phyloP scores from a whole-genome alignment of 2,888 invertebrate species.

The Anthoptus insignis region DNA sequence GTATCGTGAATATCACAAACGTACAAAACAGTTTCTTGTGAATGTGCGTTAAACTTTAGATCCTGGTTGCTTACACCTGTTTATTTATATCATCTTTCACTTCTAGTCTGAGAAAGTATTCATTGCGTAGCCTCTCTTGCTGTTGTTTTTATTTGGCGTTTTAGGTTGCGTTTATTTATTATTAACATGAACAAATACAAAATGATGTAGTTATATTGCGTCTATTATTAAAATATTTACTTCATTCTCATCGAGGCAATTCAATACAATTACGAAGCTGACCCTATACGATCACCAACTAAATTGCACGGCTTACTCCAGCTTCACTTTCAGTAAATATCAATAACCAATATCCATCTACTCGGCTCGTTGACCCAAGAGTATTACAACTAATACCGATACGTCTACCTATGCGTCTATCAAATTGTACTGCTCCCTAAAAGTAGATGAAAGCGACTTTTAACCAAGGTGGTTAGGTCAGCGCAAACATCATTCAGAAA shows the following conservation, averaged over 20 bases:
- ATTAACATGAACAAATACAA: too few species aligned
- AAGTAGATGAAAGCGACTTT: conserved; percentile 45
- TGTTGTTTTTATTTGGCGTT: too few species aligned
- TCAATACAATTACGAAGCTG: background rate
- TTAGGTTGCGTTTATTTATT: too few species aligned
- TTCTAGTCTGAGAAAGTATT: too few species aligned
- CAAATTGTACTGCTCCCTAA: conserved; percentile 47
- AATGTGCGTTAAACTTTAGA: too few species aligned
- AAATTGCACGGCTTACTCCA: background rate
- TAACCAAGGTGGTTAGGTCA: conserved; percentile 46
- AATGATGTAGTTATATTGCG: too few species aligned
- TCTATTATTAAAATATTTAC: background rate
- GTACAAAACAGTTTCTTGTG: too few species aligned
- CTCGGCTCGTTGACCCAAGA: conserved; percentile 30
- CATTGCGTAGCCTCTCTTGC: too few species aligned
- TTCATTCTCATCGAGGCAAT: background rate
- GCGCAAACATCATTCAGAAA: conserved; percentile 45
- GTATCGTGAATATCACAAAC: too few species aligned
- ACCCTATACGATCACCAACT: background rate
- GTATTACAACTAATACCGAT: conserved; percentile 19
- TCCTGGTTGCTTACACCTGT: too few species aligned
- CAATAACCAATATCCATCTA: conserved; percentile 15
- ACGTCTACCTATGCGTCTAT: conserved; percentile 40
- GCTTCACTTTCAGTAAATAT: conserved; percentile 16
- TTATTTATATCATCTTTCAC: too few species aligned